A percentile compares a stretch with the other conserved stretches of the same genome.
These are phyloP conservation scores for Lordiphosa andalusiaca DNA, from an alignment of 2,888 invertebrate genomes.

Conservation along the genomic window DNA sequence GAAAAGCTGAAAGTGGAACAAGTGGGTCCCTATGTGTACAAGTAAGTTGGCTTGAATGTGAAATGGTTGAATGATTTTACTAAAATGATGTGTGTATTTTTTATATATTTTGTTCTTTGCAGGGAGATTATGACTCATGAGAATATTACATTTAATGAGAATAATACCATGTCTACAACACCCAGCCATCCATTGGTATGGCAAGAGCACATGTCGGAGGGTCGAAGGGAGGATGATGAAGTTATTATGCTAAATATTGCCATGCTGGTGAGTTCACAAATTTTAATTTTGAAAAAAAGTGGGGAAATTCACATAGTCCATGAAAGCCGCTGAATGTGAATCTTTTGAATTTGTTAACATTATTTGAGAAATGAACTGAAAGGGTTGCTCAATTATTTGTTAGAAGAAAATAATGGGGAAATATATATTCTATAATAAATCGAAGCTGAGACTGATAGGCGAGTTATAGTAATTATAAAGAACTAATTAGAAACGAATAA, in stretches of 20 bases:
- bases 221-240: conserved; percentile 87
- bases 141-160: conserved; percentile 87
- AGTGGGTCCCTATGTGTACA: conserved; percentile 93
- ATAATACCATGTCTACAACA: conserved; percentile 86
- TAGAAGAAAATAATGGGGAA: too few species aligned
- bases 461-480: too few species aligned
- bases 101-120: too few species aligned
- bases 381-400: too few species aligned
- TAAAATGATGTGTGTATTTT: too few species aligned
- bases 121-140: conserved; percentile 88
- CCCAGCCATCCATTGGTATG: conserved; percentile 89
- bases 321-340: too few species aligned
- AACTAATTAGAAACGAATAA: too few species aligned
- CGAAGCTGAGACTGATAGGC: too few species aligned
- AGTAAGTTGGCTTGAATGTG: conserved; percentile 82
- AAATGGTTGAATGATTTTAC: too few species aligned
- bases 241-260: conserved; percentile 91
- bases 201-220: conserved; percentile 88
- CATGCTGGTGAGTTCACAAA: conserved; percentile 85
- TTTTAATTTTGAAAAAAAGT: not conserved
- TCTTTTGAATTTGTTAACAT: too few species aligned
- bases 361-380: too few species aligned
- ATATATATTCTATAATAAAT: too few species aligned
- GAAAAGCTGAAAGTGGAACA: conserved; percentile 87
- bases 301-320: not conserved